phyloP scores from a whole-genome alignment of 2,797 vertebrate species.

The Falco novaeseelandiae region DNA sequence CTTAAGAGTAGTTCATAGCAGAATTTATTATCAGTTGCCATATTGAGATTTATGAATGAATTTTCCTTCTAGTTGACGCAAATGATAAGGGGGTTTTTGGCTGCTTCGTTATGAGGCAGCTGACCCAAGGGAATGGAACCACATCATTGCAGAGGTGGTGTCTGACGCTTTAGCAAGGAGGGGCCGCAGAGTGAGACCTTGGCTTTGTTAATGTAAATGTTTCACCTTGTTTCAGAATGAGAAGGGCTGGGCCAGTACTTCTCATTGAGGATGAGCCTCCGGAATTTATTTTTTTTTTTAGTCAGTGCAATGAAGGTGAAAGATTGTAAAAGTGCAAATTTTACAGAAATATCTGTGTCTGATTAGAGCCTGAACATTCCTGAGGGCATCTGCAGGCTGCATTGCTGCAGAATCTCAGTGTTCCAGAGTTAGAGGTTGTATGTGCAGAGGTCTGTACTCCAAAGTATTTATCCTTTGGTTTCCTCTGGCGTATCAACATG shows the following conservation, averaged over 20 bases:
- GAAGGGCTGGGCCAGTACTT: neutral
- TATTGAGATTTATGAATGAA: neutral
- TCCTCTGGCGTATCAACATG: neutral
- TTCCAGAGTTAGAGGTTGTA: neutral
- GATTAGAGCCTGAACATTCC: neutral
- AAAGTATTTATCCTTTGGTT: neutral
- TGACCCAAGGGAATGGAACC: neutral
- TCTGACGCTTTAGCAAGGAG: neutral
- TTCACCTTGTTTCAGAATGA: neutral
- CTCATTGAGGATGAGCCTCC: neutral
- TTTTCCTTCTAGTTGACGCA: neutral
- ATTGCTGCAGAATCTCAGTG: neutral
- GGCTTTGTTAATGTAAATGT: neutral
- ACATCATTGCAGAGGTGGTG: neutral
- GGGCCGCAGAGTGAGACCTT: neutral
- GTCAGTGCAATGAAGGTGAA: neutral
- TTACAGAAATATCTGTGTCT: neutral
- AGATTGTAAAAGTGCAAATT: neutral
- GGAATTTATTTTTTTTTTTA: neutral
- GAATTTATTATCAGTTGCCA: neutral
- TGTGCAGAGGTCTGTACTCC: neutral
- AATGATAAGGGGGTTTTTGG: neutral
- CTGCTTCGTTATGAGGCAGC: neutral
- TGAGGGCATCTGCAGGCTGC: neutral
- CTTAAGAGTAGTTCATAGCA: neutral